Evolutionary conservation across 2,888 invertebrate species (phyloP).

Genomic region (Aleiodes testaceus): DNA sequence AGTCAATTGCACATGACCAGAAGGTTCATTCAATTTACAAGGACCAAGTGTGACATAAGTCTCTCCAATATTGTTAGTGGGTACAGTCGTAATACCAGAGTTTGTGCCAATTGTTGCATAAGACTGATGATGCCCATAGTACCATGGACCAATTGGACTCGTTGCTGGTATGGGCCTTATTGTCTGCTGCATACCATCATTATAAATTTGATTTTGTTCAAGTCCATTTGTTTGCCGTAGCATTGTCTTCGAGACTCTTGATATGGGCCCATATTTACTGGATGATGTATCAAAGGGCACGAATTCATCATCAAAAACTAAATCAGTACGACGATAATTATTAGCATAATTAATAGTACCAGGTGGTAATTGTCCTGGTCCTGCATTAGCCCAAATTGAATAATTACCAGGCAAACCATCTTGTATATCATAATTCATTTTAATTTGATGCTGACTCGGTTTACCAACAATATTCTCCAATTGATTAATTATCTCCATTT

Average conservation of each 20-base stretch:
- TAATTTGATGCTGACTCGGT: slow-evolving; percentile 63
- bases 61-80: slow-evolving; percentile 70
- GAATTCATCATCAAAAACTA: slow-evolving; percentile 79
- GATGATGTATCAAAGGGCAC: slow-evolving; percentile 81
- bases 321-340: slow-evolving; percentile 75
- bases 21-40: slow-evolving; percentile 66
- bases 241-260: slow-evolving; percentile 70
- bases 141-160: slow-evolving; percentile 74
- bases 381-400: slow-evolving; percentile 68
- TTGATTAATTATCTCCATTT: slow-evolving; percentile 78
- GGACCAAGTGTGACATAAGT: slow-evolving; percentile 74
- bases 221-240: slow-evolving; percentile 62
- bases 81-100: slow-evolving; percentile 62
- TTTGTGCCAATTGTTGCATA: slow-evolving; percentile 64
- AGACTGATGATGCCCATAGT: slow-evolving; percentile 71
- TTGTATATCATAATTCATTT: slow-evolving; percentile 65
- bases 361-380: slow-evolving; percentile 60
- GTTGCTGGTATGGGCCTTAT: slow-evolving; percentile 74
- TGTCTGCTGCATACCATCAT: slow-evolving; percentile 64
- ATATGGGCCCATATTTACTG: slow-evolving; percentile 82
- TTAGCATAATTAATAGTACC: slow-evolving; percentile 62
- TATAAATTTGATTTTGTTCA: slow-evolving; percentile 65
- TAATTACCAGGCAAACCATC: slow-evolving; percentile 62
- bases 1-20: slow-evolving; percentile 64
- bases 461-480: slow-evolving; percentile 78